Percentiles rank a stretch among this genome's conserved stretches.
These are phyloP conservation scores for Falco concolor DNA, from an alignment of 2,797 vertebrate genomes.

Conservation along the genomic window DNA sequence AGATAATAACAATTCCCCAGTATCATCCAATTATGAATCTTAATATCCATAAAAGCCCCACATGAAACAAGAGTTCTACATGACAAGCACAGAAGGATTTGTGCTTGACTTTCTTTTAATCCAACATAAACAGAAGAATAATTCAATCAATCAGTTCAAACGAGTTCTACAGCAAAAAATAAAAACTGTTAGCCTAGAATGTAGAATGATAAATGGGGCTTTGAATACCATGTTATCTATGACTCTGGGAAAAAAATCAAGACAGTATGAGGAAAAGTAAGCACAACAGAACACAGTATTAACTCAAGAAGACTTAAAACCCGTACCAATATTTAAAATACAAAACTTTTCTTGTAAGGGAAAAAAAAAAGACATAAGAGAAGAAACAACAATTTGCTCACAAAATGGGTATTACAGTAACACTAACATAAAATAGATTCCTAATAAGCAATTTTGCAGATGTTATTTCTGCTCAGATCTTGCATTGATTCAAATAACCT, in stretches of 20 bases:
- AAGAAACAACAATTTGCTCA: slow-evolving; percentile 55
- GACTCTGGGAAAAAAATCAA: background rate
- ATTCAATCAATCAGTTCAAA: slow-evolving; percentile 53
- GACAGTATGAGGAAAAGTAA: slow-evolving; percentile 28
- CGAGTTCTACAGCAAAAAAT: slow-evolving; percentile 28
- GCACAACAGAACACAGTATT: slow-evolving; percentile 1
- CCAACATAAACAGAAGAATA: slow-evolving; percentile 39
- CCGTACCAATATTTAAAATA: slow-evolving; percentile 35
- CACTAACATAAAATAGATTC: slow-evolving; percentile 59
- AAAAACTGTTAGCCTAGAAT: slow-evolving; percentile 28
- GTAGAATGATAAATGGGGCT: slow-evolving; percentile 36
- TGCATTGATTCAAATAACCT: slow-evolving; percentile 67
- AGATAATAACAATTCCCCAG: background rate
- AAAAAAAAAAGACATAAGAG: slow-evolving; percentile 32
- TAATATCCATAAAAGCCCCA: slow-evolving; percentile 27
- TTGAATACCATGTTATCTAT: background rate
- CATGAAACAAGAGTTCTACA: slow-evolving; percentile 12
- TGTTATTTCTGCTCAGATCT: slow-evolving; percentile 66
- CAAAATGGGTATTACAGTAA: slow-evolving; percentile 64
- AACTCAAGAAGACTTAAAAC: slow-evolving; percentile 16
- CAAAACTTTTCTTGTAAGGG: slow-evolving; percentile 32
- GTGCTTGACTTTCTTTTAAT: slow-evolving; percentile 32
- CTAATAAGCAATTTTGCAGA: slow-evolving; percentile 73
- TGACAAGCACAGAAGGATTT: slow-evolving; percentile 33
- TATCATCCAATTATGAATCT: slow-evolving; percentile 43